Base-by-base conservation (phyloP, 2,888 invertebrate species). In the Junonia oenone region DNA sequence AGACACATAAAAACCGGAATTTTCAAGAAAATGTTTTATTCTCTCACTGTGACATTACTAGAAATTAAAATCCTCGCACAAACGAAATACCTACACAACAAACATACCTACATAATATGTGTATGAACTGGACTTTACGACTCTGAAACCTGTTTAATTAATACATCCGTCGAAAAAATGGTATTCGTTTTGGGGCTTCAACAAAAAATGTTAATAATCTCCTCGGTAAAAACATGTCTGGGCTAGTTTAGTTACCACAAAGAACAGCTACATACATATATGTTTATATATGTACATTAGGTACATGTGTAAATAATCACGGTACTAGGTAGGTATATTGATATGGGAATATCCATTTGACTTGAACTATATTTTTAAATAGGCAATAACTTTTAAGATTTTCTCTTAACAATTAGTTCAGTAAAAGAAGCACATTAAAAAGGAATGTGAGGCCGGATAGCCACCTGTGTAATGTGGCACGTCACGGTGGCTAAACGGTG, bases 401-500 rank as follows among this genome's bases (percentile, higher is more conserved):
- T n/a, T n/a, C n/a, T n/a, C n/a, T n/a, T n/a, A n/a, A n/a, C n/a
- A n/a, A n/a, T n/a, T n/a, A n/a, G n/a, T n/a, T n/a, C n/a, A 31
- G n/a, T 37, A 27, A 50, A 58, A 27, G 13, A 31, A 0, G 13
- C 26, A 22, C 15, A 46, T 35, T 55, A 6, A 27, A 26, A 26
- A 43, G 46, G 52, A 51, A 58, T 54, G 29, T 35, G 27, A 31
- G 31, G 40, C 27, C 48, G 27, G 38, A 15, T 19, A 15, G 31
- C 29, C 53, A 58, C 54, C 50, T 58, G 58, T 54, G 38, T 35
- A 29, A 50, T 45, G 31, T 51, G 31, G 38, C 38, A 27, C 46
- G 50, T 45, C 45, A 50, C 43, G 45, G 50, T 51, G 37, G 38
- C n/a, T 50, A 31, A 55, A 14, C 45, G 45, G 29, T 35, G 38